These are phyloP conservation scores for Cathartes aura DNA, from an alignment of 2,113 vertebrate genomes.

Conservation along the genomic window DNA sequence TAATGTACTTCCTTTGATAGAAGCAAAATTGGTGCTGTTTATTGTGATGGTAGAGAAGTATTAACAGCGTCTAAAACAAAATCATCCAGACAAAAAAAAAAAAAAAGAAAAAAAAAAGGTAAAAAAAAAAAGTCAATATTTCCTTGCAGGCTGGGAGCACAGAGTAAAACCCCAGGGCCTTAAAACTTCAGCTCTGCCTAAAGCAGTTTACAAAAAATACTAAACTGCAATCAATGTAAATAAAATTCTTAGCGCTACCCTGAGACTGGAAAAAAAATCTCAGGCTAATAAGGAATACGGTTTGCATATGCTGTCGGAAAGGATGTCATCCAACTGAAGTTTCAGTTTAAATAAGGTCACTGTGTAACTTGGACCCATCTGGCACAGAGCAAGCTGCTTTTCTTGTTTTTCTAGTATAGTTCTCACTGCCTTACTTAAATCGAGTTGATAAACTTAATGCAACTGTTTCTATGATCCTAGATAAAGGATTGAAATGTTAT, in stretches of 20 bases:
- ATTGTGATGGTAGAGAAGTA: conserved; percentile 65
- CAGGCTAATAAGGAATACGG: conserved; percentile 80
- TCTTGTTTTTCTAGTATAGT: conserved; percentile 83
- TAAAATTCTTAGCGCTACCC: conserved; percentile 82
- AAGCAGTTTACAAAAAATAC: conserved; percentile 85
- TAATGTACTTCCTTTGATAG: conserved; percentile 77
- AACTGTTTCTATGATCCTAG: conserved; percentile 84
- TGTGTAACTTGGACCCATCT: conserved; percentile 76
- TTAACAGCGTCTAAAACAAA: conserved; percentile 87
- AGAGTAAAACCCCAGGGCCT: conserved; percentile 88
- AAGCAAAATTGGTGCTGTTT: conserved; percentile 78
- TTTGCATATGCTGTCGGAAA: conserved; percentile 82
- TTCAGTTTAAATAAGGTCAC: conserved; percentile 78
- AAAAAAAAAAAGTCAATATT: conserved; percentile 82
- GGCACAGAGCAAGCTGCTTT: conserved; percentile 81
- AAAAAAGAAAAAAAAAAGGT: conserved; percentile 9
- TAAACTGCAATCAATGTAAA: conserved; percentile 85
- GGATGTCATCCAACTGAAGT: conserved; percentile 70
- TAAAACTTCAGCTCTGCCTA: conserved; percentile 87
- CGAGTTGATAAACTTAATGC: conserved; percentile 84
- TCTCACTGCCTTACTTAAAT: conserved; percentile 90
- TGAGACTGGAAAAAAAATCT: conserved; percentile 81
- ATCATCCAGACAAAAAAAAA: conserved; percentile 80
- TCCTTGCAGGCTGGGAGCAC: conserved; percentile 83
- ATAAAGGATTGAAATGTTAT: conserved; percentile 75